Evolutionary conservation across 2,888 invertebrate genomes (phyloP), one percentile per base, ranked within the genome.

Genomic region (Lomographa bimaculata): DNA sequence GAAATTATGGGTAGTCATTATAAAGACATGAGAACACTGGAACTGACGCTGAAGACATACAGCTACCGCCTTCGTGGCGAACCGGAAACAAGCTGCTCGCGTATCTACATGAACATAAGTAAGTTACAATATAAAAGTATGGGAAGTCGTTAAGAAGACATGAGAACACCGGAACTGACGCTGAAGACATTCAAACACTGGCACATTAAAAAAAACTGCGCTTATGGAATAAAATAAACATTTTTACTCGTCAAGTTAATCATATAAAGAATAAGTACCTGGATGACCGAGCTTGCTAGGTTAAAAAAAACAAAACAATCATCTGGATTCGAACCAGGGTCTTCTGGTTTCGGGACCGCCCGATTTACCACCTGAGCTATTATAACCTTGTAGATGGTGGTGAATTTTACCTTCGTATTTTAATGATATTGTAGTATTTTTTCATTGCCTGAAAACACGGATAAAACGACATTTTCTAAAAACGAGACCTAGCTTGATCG

Each of bases 201-300:
- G 82, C 92, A 25, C 94, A 97, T 0, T 93, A 94, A 29, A 98
- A 97, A 24, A 92, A 94, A 14, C 90, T 98, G n/a, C n/a, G 25
- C 93, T 98, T 18, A 98, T 98, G 0, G 97, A 98, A 79, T 86
- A 98, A 29, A 97, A 98, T 60, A 98, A 98, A 72, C 98, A 99
- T 76, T 90, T 82, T 83, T 83, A 36, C 60, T 64, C 59, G n/a
- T 6, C 4, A 10, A 35, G 3, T 6, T n/a, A n/a, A 39, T 95
- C 96, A 57, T 94, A 94, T 64, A 90, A n/a, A 39, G 95, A 96
- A 57, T 94, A 94, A 64, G 90, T n/a, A n/a, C n/a, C n/a, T n/a
- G n/a, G n/a, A n/a, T n/a, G n/a, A n/a, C n/a, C n/a, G n/a, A n/a
- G n/a, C n/a, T n/a, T n/a, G n/a, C n/a, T n/a, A n/a, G n/a, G n/a